A percentile compares a stretch with the other conserved stretches of the same genome.
These are phyloP conservation scores for Excalfactoria chinensis DNA, from an alignment of 2,113 vertebrate species.

Conservation along the genomic window DNA sequence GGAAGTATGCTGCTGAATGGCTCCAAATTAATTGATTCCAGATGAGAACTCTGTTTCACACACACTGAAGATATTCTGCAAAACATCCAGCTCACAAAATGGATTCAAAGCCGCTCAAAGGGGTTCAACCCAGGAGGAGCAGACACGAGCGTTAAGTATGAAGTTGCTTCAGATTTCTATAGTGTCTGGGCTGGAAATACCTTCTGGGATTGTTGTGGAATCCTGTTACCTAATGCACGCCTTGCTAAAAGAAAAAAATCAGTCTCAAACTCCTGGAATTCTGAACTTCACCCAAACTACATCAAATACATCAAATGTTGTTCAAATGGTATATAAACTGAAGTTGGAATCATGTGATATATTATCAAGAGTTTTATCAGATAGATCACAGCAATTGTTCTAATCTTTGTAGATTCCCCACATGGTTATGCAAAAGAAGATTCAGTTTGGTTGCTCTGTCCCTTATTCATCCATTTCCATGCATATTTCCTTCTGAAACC, in stretches of 20 bases:
- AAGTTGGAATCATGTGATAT: not conserved
- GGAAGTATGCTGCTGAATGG: not conserved
- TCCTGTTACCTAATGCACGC: not conserved
- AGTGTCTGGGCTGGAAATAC: not conserved
- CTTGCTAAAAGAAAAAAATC: not conserved
- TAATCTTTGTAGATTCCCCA: not conserved
- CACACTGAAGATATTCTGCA: not conserved
- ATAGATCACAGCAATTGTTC: not conserved
- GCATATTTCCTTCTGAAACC: not conserved
- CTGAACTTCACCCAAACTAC: slow-evolving; percentile 26
- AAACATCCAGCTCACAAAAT: slow-evolving; percentile 33
- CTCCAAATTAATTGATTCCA: slow-evolving; percentile 66
- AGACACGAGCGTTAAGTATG: not conserved
- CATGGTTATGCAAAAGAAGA: not conserved
- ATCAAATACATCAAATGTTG: not conserved
- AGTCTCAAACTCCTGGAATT: not conserved
- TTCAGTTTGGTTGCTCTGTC: not conserved
- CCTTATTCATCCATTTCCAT: not conserved
- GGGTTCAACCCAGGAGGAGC: not conserved
- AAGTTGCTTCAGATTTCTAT: slow-evolving; percentile 38
- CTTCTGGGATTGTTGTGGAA: not conserved
- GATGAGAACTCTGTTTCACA: slow-evolving; percentile 51
- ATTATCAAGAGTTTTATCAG: not conserved
- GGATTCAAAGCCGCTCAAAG: not conserved
- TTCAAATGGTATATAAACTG: not conserved